Conservation (phyloP, 1,140 invertebrate genomes). For the Drosophila sp. region DNA sequence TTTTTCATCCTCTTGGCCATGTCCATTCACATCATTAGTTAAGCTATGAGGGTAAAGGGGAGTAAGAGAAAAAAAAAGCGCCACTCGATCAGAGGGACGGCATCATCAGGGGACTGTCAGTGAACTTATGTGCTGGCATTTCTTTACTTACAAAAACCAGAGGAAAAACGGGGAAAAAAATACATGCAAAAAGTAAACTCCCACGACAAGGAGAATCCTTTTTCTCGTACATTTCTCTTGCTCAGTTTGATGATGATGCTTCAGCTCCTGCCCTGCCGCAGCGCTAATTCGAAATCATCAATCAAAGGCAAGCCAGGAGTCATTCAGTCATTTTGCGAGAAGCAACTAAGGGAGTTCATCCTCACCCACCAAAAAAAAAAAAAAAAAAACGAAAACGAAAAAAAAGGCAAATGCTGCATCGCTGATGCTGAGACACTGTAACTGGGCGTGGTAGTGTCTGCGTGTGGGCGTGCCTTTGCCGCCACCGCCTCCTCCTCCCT, state of each 20-base stretch:
- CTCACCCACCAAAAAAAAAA: conserved; percentile 12
- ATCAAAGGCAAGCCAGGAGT: conserved; percentile 60
- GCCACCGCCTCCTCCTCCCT: not conserved
- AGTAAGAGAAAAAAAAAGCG: not conserved
- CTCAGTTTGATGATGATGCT: conserved; percentile 41
- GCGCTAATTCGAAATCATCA: conserved; percentile 78
- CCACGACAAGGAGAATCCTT: conserved; percentile 21
- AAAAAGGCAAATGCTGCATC: conserved; percentile 70
- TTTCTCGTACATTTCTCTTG: conserved; percentile 42
- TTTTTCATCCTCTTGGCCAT: conserved; percentile 13
- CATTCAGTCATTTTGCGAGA: conserved; percentile 49
- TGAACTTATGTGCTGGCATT: conserved; percentile 68
- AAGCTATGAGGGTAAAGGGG: conserved; percentile 9
- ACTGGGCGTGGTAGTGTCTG: conserved; percentile 50
- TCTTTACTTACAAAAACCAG: conserved; percentile 24
- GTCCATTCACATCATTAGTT: conserved; percentile 63
- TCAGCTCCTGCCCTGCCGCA: conserved; percentile 49
- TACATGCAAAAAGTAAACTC: conserved; percentile 18
- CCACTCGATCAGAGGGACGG: not conserved
- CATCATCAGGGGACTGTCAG: conserved; percentile 37
- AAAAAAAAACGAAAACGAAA: too few relatives aligned
- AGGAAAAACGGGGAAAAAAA: conserved; percentile 25
- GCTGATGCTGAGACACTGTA: conserved; percentile 25
- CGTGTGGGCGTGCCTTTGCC: conserved; percentile 15
- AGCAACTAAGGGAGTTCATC: conserved; percentile 50